Conservation (phyloP, 1,140 invertebrate genomes). For the Lutraria rhynchaena region DNA sequence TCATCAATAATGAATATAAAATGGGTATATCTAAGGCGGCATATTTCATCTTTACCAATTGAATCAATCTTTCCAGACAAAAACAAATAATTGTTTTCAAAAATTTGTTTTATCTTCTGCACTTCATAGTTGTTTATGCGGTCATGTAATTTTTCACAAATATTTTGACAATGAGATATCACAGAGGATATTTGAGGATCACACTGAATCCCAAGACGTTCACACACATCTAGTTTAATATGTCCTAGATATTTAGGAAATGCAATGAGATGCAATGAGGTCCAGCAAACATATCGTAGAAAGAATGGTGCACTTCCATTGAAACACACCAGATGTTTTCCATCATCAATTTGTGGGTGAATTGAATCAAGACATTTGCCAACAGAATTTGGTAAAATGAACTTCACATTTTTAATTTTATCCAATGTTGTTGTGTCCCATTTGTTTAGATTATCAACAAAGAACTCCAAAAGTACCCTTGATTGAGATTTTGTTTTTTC, state of each 20-base stretch:
- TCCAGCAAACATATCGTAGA: neutral
- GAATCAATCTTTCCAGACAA: neutral
- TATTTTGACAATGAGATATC: conserved; percentile 38
- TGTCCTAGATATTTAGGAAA: neutral
- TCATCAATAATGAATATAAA: conserved; percentile 27
- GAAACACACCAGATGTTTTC: neutral
- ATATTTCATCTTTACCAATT: neutral
- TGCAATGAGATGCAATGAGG: neutral
- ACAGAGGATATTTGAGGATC: neutral
- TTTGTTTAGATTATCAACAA: neutral
- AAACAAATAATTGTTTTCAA: neutral
- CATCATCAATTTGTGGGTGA: neutral
- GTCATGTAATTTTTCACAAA: conserved; percentile 5
- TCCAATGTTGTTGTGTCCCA: too few relatives aligned
- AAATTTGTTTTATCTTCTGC: neutral
- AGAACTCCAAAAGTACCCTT: neutral
- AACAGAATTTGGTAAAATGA: neutral
- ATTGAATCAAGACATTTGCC: neutral
- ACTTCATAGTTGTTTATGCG: neutral
- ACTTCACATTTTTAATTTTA: neutral
- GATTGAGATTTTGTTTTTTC: neutral
- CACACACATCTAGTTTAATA: neutral
- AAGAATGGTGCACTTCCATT: neutral
- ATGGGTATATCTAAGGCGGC: neutral
- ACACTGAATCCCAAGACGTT: neutral